These are phyloP conservation scores for Ptychoptera albimana DNA, from an alignment of 2,888 invertebrate species.

Conservation along the genomic window DNA sequence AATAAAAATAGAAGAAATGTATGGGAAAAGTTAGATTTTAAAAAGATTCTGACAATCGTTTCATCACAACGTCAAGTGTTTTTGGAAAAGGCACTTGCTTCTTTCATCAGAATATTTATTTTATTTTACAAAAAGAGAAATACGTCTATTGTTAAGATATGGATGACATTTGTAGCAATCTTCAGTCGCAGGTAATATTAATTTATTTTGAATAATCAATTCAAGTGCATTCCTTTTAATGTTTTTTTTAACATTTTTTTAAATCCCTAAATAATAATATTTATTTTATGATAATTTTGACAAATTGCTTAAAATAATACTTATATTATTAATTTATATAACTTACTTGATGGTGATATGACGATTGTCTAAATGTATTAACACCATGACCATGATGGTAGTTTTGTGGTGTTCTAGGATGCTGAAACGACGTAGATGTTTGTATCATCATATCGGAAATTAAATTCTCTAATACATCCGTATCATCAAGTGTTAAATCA, in stretches of 20 bases:
- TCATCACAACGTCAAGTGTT: constrained; percentile 5
- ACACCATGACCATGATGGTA: constrained; percentile 14
- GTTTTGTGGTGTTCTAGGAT: constrained; percentile 14
- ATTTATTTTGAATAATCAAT: too few species aligned
- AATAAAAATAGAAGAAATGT: too few species aligned
- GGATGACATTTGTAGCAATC: too few species aligned
- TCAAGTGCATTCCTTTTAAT: too few species aligned
- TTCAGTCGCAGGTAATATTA: too few species aligned
- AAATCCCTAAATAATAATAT: background rate
- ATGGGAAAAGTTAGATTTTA: too few species aligned
- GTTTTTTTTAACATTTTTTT: too few species aligned
- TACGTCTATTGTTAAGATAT: too few species aligned
- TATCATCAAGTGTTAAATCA: constrained; percentile 29
- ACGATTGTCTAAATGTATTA: constrained; percentile 13
- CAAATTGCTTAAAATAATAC: background rate
- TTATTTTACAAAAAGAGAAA: background rate
- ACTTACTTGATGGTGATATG: constrained; percentile 10
- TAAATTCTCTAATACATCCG: constrained; percentile 27
- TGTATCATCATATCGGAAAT: constrained; percentile 26
- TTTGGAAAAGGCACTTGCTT: constrained; percentile 8
- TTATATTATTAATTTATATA: background rate
- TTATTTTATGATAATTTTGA: background rate
- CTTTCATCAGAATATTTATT: constrained; percentile 1
- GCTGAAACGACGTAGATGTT: constrained; percentile 25
- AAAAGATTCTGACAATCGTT: too few species aligned